These are phyloP conservation scores for Copidosoma floridanum DNA, from an alignment of 1,140 invertebrate species.

Conservation along the genomic window DNA sequence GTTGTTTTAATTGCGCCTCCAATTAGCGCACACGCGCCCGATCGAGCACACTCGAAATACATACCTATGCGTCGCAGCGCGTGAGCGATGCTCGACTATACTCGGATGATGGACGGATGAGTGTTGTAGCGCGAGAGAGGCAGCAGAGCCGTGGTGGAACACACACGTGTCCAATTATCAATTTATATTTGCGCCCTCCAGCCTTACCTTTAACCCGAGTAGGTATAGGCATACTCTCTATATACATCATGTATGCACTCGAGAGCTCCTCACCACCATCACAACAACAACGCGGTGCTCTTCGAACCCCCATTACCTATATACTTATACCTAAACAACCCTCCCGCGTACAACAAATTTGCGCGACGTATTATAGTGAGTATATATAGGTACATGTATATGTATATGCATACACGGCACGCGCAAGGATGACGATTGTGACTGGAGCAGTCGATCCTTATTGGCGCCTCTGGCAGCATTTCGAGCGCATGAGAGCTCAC, in stretches of 20 bases:
- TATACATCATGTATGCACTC: no score
- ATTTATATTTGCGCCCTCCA: slow-evolving; percentile 20
- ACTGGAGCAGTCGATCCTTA: no score
- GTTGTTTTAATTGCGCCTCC: slow-evolving; percentile 52
- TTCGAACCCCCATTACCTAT: no score
- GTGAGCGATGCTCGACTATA: slow-evolving; percentile 1
- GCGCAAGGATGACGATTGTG: neutral
- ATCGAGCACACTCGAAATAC: slow-evolving; percentile 42
- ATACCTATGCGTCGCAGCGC: slow-evolving; percentile 24
- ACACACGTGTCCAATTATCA: slow-evolving; percentile 55
- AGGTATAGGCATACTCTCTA: no score
- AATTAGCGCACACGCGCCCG: slow-evolving; percentile 50
- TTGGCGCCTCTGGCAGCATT: no score
- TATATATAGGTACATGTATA: no score
- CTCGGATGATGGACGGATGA: neutral
- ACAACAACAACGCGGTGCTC: no score
- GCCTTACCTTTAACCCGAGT: neutral
- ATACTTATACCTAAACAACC: no score
- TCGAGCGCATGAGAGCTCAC: no score
- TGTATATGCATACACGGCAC: neutral
- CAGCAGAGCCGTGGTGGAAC: slow-evolving; percentile 5
- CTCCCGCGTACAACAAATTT: no score
- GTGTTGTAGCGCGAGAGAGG: neutral
- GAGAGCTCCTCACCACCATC: no score
- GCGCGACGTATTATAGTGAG: no score